Evolutionary conservation across 2,888 invertebrate species (phyloP), one percentile per base, ranked within the genome.

Genomic region (Eulithis testata): DNA sequence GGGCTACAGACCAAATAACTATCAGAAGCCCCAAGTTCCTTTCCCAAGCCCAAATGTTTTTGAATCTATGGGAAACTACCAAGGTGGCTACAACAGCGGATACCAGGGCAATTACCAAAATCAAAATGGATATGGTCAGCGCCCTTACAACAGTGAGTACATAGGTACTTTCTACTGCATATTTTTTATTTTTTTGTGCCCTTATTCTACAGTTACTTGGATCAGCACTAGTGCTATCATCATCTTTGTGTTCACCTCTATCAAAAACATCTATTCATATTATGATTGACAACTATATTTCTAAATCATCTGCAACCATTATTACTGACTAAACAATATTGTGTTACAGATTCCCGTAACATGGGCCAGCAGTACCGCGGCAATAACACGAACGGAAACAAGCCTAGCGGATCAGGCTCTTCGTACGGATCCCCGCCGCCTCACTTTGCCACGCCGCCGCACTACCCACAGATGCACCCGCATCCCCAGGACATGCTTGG

Each of bases 1-100:
- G 72, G 83, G 84, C 47, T 89, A 89, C 78, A 87, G 94, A 66
- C 92, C 73, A 37, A 73, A 91, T 73, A 92, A 88, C 71, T 93
- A 93, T 73, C 94, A 94, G 70, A 91, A 93, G 72, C 93, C 91
- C 27, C 66, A 66, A 68, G 93, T 94, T 52, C 93, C 94, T 27
- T 94, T 94, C 77, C 94, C 94, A 27, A 95, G 94, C 73, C 95
- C 94, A 55, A 92, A 87, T 79, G 90, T 93, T 45, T 95, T 94
- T 74, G 94, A 95, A 63, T 94, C 92, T 37, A 94, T 93, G 85
- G 93, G 94, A 55, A 94, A 87, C 68, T 94, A 94, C 75, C 94
- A 94, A 74, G 94, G 92, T 66, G 93, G 94, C 59, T 93, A 93
- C 70, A 93, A 88, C 70, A 86, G 84, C 80, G 92, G 91, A 45